These are phyloP conservation scores for Strix uralensis DNA, from an alignment of 2,113 vertebrate species.

Conservation along the genomic window DNA sequence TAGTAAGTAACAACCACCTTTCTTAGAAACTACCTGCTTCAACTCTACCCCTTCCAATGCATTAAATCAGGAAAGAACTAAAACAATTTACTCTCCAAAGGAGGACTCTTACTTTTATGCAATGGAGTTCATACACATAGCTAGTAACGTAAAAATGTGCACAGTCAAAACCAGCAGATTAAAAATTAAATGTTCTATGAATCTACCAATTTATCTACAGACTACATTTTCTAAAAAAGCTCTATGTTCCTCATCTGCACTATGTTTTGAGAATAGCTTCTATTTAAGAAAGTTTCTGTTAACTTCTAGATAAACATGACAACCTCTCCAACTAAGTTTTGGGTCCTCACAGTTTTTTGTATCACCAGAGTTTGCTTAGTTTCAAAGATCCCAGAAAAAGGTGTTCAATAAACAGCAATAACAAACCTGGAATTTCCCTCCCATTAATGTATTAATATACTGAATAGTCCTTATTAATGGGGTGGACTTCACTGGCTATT, in stretches of 20 bases:
- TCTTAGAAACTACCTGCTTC: not conserved
- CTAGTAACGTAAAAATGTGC: rapidly evolving
- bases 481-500: not conserved
- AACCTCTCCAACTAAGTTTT: not conserved
- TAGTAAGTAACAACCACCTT: not conserved
- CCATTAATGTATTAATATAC: not conserved
- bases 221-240: not conserved
- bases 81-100: not conserved
- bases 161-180: not conserved
- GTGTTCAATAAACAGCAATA: not conserved
- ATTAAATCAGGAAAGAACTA: not conserved
- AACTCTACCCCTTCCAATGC: not conserved
- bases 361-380: not conserved
- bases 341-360: not conserved
- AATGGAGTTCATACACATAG: not conserved
- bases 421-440: not conserved
- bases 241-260: rapidly evolving
- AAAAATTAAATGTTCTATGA: not conserved
- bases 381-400: not conserved
- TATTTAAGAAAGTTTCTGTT: not conserved
- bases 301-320: not conserved
- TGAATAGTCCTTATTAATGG: rapidly evolving
- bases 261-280: not conserved
- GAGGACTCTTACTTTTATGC: not conserved
- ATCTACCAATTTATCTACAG: not conserved